Conservation (phyloP, 2,797 vertebrate genomes). For the Meriones psammophilus region DNA sequence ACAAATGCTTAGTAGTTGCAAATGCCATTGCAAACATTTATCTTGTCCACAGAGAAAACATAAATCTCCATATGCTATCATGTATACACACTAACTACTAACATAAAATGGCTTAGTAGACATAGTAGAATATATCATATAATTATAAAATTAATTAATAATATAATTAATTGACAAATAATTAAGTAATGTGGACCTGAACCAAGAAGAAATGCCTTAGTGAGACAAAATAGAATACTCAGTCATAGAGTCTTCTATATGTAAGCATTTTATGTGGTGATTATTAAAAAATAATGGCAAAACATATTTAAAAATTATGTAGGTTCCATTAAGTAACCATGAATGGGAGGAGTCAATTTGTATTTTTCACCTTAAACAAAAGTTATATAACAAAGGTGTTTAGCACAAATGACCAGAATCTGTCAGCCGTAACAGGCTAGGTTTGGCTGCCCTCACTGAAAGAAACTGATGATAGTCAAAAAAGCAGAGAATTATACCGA, state of each 20-base stretch:
- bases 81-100: neutral
- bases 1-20: neutral
- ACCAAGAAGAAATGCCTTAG: neutral
- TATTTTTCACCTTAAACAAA: neutral
- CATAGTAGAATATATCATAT: slow-evolving; percentile 19
- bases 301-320: neutral
- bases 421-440: neutral
- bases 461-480: neutral
- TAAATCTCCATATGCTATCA: neutral
- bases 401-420: neutral
- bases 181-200: neutral
- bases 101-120: neutral
- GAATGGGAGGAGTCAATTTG: neutral
- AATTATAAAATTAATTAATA: neutral
- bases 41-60: slow-evolving; percentile 29
- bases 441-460: neutral
- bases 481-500: neutral
- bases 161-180: neutral
- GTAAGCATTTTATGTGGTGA: neutral
- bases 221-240: neutral
- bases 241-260: neutral
- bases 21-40: slow-evolving; percentile 5
- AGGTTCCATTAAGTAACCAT: neutral
- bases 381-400: neutral
- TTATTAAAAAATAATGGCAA: neutral